Evolutionary conservation across 30 jellyfish, hydroid and myxozoan species (phyloP).

Genomic region (Chrysaora quinquecirrha): DNA sequence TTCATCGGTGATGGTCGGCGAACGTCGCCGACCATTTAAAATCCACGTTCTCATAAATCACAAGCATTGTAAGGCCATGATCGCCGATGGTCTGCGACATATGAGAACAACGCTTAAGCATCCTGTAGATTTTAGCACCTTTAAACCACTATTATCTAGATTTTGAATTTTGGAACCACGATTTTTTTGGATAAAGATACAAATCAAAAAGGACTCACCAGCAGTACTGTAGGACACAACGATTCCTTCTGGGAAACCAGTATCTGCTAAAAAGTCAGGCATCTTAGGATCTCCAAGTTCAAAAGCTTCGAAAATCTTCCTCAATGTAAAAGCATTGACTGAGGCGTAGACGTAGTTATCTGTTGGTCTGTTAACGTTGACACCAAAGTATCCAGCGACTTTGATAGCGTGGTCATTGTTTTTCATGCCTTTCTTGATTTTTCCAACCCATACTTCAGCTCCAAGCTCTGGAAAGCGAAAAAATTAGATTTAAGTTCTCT

Average conservation of each 20-base stretch:
- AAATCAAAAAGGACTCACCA: too few relatives aligned
- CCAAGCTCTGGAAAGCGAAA: constrained; percentile 63
- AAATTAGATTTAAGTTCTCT: too few relatives aligned
- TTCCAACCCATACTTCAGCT: constrained; percentile 78
- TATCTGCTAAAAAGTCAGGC: constrained; percentile 35
- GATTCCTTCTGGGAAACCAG: constrained; percentile 61
- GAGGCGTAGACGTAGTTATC: constrained; percentile 66
- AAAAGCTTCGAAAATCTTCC: constrained; percentile 43
- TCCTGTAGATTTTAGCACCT: too few relatives aligned
- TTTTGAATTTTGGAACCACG: too few relatives aligned
- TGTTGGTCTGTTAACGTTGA: constrained; percentile 44
- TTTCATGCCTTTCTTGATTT: constrained; percentile 32
- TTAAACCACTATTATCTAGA: too few relatives aligned
- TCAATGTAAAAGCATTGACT: constrained; percentile 42
- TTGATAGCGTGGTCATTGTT: constrained; percentile 52
- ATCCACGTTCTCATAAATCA: too few relatives aligned
- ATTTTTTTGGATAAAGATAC: too few relatives aligned
- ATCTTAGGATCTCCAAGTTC: constrained; percentile 41
- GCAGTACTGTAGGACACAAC: constrained; percentile 28
- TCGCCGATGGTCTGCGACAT: too few relatives aligned
- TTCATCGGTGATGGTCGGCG: too few relatives aligned
- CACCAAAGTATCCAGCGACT: constrained; percentile 67
- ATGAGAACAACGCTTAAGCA: too few relatives aligned
- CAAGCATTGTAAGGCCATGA: too few relatives aligned
- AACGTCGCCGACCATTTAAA: too few relatives aligned